phyloP scores from a whole-genome alignment of 2,888 invertebrate species.

The Tetropium fuscum region DNA sequence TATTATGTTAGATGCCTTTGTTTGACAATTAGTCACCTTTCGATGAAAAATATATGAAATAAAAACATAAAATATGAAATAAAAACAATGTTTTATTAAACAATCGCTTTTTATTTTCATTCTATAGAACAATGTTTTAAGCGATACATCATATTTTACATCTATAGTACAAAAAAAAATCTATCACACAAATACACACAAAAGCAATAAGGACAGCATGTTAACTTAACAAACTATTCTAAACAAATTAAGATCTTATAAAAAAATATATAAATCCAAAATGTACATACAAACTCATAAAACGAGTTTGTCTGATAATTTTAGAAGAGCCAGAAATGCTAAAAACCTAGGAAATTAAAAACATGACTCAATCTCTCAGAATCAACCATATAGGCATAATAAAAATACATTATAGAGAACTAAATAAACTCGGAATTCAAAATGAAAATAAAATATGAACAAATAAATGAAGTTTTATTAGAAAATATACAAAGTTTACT shows the following conservation, averaged over 20 bases:
- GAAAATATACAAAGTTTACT: no score
- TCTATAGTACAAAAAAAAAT: slow-evolving; percentile 73
- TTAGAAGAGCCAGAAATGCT: slow-evolving; percentile 14
- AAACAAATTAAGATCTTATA: slow-evolving; percentile 30
- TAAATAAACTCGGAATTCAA: no score
- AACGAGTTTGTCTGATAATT: slow-evolving; percentile 8
- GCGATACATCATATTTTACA: slow-evolving; percentile 71
- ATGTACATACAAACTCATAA: slow-evolving; percentile 26
- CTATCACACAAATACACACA: slow-evolving; percentile 67
- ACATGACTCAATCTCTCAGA: not conserved
- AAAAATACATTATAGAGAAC: no score
- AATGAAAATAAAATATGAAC: no score
- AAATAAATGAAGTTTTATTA: no score
- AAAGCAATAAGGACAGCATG: slow-evolving; percentile 60
- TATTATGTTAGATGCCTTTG: no score
- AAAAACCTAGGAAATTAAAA: slow-evolving; percentile 14
- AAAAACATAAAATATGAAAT: slow-evolving; percentile 11
- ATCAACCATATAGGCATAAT: no score
- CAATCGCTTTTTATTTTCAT: slow-evolving; percentile 50
- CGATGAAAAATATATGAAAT: slow-evolving; percentile 30
- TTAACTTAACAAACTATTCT: slow-evolving; percentile 48
- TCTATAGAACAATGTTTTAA: slow-evolving; percentile 51
- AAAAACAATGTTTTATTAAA: slow-evolving; percentile 41
- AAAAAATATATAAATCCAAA: slow-evolving; percentile 28
- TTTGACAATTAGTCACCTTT: no score